A percentile compares a stretch with the other conserved stretches of the same genome.
Conservation (phyloP, 2,113 vertebrate genomes). For the Lamprotornis superbus region DNA sequence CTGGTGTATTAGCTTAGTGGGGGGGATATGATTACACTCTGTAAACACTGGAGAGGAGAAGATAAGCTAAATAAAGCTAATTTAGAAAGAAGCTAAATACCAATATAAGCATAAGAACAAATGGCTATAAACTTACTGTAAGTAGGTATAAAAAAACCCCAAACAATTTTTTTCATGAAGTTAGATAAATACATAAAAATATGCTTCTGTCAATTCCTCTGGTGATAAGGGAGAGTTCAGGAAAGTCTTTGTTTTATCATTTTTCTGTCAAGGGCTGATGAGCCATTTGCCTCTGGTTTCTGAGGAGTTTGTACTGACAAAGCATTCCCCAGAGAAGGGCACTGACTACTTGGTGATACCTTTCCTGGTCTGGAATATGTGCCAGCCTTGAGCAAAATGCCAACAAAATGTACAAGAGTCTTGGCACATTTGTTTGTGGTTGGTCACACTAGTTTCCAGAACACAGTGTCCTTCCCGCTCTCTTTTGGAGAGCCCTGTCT, state of each 20-base stretch:
- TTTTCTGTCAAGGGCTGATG: background rate
- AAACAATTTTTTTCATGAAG: background rate
- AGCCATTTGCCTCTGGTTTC: background rate
- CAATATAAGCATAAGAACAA: background rate
- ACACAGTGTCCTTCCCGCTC: constrained; percentile 41
- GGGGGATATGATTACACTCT: background rate
- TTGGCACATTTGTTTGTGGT: constrained; percentile 27
- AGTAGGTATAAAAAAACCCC: background rate
- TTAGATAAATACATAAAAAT: background rate
- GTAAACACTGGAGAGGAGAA: background rate
- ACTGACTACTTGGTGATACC: constrained; percentile 4
- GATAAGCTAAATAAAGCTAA: background rate
- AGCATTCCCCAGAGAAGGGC: background rate
- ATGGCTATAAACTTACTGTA: background rate
- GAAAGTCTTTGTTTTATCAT: background rate
- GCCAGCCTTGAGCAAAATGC: constrained; percentile 44
- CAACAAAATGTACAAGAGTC: constrained; percentile 39
- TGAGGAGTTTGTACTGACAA: background rate
- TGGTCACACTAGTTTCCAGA: constrained; percentile 41
- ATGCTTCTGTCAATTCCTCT: background rate
- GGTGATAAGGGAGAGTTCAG: background rate
- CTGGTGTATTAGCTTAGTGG: background rate
- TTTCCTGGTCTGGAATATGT: background rate
- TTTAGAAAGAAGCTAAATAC: background rate
- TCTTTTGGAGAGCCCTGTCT: constrained; percentile 12